Conservation (phyloP, 1,140 invertebrate genomes). For the Neelides sp. region DNA sequence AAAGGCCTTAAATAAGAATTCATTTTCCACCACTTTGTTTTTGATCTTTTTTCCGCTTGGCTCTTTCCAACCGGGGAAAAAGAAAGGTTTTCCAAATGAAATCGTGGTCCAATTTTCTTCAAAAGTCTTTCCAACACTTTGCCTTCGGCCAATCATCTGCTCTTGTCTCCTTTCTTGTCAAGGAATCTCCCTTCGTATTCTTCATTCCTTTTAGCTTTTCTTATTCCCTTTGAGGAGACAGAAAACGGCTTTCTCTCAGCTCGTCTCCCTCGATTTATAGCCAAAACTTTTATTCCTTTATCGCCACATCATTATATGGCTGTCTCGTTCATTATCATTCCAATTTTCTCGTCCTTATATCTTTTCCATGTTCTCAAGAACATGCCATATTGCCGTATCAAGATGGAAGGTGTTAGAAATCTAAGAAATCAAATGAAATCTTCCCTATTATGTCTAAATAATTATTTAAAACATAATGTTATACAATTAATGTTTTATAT, state of each 20-base stretch:
- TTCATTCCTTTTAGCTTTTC: constrained; percentile 10
- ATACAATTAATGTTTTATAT: too few species aligned
- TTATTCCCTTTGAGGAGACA: too few species aligned
- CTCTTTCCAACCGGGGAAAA: not conserved
- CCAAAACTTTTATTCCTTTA: not conserved
- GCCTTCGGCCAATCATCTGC: constrained; percentile 17
- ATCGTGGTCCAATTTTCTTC: constrained; percentile 21
- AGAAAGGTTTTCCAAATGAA: not conserved
- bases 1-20: constrained; percentile 6
- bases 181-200: constrained; percentile 3
- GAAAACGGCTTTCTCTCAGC: constrained; percentile 7
- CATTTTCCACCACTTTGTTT: constrained; percentile 1
- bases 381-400: too few species aligned
- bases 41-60: constrained; percentile 13
- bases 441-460: too few species aligned
- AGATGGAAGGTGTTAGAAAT: too few species aligned
- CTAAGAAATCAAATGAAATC: too few species aligned
- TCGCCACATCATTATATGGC: too few species aligned
- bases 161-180: constrained; percentile 11
- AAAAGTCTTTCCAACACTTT: too few species aligned
- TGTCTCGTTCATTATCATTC: too few species aligned
- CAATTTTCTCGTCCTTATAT: too few species aligned
- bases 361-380: too few species aligned
- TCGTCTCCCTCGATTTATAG: not conserved
- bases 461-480: too few species aligned